Percentiles rank a stretch among this genome's conserved stretches.
phyloP scores from a whole-genome alignment of 2,888 invertebrate species.

The Tipula lateralis region DNA sequence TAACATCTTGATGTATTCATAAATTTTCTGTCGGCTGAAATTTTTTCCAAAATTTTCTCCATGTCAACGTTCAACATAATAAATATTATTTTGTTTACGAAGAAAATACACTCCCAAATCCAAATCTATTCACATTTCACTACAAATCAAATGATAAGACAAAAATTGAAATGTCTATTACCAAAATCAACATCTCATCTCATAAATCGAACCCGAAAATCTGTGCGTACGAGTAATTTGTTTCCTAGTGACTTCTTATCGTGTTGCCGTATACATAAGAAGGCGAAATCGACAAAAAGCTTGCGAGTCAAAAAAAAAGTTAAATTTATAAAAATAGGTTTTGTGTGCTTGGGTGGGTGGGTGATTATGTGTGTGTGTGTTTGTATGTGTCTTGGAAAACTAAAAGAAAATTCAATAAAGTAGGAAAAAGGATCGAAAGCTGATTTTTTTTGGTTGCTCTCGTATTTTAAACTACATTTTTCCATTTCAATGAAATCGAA shows the following conservation, averaged over 20 bases:
- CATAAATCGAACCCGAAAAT: not conserved
- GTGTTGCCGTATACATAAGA: not conserved
- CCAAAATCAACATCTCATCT: not conserved
- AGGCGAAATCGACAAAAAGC: not conserved
- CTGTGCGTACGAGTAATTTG: not conserved
- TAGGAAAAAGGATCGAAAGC: not conserved
- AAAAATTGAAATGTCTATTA: not conserved
- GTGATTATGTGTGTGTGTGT: not conserved
- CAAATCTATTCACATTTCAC: not conserved
- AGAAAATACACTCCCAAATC: not conserved
- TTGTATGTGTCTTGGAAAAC: not conserved
- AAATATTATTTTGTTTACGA: not conserved
- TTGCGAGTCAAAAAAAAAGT: not conserved
- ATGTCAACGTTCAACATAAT: not conserved
- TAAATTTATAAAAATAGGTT: not conserved
- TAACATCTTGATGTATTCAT: not conserved
- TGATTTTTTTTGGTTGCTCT: not conserved
- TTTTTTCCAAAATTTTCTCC: not conserved
- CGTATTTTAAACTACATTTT: not conserved
- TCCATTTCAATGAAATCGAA: not conserved
- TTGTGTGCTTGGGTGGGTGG: not conserved
- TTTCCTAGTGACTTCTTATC: not conserved
- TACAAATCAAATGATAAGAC: not conserved
- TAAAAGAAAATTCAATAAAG: not conserved
- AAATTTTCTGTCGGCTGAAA: too few relatives aligned